Evolutionary conservation across 2,113 vertebrate genomes (phyloP).

Genomic region (Athene noctua): DNA sequence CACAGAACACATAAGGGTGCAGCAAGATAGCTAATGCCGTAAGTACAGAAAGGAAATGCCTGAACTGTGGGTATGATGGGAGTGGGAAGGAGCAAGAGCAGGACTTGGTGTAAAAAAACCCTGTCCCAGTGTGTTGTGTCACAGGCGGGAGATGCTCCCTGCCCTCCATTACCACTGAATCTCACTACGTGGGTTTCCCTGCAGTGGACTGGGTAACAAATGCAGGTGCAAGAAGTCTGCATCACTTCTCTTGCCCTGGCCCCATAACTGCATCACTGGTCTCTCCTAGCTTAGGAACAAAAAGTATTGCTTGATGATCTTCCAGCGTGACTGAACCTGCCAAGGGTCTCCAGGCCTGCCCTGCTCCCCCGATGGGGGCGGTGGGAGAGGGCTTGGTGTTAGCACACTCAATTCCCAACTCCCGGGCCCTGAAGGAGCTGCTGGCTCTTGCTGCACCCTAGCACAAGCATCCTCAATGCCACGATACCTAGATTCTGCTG

Average conservation of each 20-base stretch:
- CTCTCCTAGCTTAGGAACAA: background rate
- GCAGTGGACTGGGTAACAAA: background rate
- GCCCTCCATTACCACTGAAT: too few relatives aligned
- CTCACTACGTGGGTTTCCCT: too few relatives aligned
- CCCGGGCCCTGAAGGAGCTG: accelerated
- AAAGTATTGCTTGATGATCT: background rate
- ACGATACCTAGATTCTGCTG: background rate
- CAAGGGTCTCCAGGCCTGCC: background rate
- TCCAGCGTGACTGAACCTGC: background rate
- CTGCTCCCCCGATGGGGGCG: background rate
- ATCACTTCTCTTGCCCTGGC: background rate
- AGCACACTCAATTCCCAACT: background rate
- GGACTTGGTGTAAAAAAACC: too few relatives aligned
- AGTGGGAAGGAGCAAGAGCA: too few relatives aligned
- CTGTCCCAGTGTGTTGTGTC: too few relatives aligned
- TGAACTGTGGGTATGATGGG: too few relatives aligned
- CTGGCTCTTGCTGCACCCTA: background rate
- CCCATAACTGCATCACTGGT: background rate
- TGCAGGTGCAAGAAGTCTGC: background rate
- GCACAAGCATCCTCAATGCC: background rate
- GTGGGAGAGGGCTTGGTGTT: background rate
- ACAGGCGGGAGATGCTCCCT: too few relatives aligned
- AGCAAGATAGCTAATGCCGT: too few relatives aligned
- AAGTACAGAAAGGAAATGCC: too few relatives aligned
- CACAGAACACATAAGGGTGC: too few relatives aligned